Evolutionary conservation across 2,113 vertebrate species (phyloP).

Genomic region (Mola mola): DNA sequence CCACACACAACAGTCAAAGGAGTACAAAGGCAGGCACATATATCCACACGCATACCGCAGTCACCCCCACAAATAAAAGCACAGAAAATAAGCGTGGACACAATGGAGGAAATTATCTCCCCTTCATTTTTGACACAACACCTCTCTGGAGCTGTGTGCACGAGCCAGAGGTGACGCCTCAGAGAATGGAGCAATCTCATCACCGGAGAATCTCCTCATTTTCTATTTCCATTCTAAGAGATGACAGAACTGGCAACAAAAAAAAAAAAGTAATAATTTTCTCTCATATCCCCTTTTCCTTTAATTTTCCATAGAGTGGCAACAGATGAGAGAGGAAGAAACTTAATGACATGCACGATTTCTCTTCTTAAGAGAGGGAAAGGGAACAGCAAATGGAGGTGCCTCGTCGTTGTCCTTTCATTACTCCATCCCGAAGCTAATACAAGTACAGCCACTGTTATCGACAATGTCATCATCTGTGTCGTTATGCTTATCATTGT

Average conservation of each 20-base stretch:
- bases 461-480: too few relatives aligned
- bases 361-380: slow-evolving; percentile 9
- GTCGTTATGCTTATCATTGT: too few relatives aligned
- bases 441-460: too few relatives aligned
- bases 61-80: neutral
- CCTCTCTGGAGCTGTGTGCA: slow-evolving; percentile 26
- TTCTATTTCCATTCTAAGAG: slow-evolving; percentile 52
- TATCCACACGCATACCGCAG: slow-evolving; percentile 3
- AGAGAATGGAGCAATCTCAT: slow-evolving; percentile 61
- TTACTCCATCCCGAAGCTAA: too few relatives aligned
- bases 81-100: slow-evolving; percentile 16
- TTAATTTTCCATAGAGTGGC: slow-evolving; percentile 51
- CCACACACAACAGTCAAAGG: slow-evolving; percentile 16
- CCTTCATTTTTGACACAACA: slow-evolving; percentile 54
- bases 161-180: slow-evolving; percentile 47
- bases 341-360: slow-evolving; percentile 52
- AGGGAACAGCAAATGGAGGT: slow-evolving; percentile 20
- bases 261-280: slow-evolving; percentile 54
- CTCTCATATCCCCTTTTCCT: slow-evolving; percentile 38
- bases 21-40: slow-evolving; percentile 2
- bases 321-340: slow-evolving; percentile 44
- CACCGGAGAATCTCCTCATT: slow-evolving; percentile 52
- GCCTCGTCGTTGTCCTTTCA: slow-evolving; percentile 52
- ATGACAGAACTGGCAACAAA: too few relatives aligned
- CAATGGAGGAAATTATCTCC: slow-evolving; percentile 41